Base-by-base conservation (phyloP, 2,113 vertebrate genomes). In the Crotalus horridus region DNA sequence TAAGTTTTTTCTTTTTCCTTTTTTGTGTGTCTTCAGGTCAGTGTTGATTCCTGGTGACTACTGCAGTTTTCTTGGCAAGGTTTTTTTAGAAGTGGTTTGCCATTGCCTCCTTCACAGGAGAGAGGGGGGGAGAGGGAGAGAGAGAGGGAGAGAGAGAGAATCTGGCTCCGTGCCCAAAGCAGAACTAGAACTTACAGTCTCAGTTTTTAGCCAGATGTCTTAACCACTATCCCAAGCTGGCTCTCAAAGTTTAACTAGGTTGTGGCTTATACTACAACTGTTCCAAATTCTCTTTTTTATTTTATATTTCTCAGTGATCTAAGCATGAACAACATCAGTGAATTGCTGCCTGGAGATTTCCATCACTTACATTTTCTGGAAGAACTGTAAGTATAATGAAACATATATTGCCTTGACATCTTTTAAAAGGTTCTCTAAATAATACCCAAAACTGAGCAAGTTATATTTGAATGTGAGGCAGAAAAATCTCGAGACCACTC, bases 321-420 rank as follows among this genome's bases (percentile, higher is more conserved):
- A 96, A 99, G 99, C 95, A 99, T 99, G 99, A 99, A 99, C 97
- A 99, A 99, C 98, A 99, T 99, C 95, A 99, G 98, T 0, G 96
- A 96, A 94, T 98, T 99, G 92, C 97, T 97, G 95, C 98, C 98
- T 9, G 96, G 97, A 20, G 91, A 96, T 9, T 99, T 99, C 96
- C 97, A 53, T 3, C 98, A 97, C 92, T 98, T 99, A 96, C 98
- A 98, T 94, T 99, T 99, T 97, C 95, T 99, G 96, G 98, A 98
- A 95, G 99, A 99, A 96, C 97, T 99, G 99, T 99, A 97, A 99
- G 99, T 99, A 97, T 0, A 4, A 43, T 1, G 1, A 0, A 24
- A 64, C 12, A 12, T 59, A 24, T 26, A 46, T 51, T 69, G 58
- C 17, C 24, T 69, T 33, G 74, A 43, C 74, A 43, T 81, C 20